Conservation (phyloP, 2,113 vertebrate genomes). For the Thunnus thynnus region DNA sequence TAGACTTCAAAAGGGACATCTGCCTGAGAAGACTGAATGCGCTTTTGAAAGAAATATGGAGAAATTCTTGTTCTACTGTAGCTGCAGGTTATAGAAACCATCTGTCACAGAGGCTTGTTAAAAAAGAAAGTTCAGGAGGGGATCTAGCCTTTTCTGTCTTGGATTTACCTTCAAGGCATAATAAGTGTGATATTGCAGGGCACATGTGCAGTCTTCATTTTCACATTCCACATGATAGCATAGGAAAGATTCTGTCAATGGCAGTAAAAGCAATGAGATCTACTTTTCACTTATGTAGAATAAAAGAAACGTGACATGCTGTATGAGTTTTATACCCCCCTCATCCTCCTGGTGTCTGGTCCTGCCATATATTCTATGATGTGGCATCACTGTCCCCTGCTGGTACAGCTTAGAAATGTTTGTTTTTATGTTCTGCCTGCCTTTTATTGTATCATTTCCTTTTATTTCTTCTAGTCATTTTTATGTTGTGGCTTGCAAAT, state of each 20-base stretch:
- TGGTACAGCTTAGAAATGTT: constrained; percentile 22
- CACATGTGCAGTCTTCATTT: constrained; percentile 22
- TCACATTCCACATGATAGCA: constrained; percentile 24
- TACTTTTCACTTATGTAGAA: background rate
- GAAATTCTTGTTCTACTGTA: constrained; percentile 6
- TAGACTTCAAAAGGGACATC: constrained; percentile 16
- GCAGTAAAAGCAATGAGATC: background rate
- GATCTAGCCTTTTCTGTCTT: constrained; percentile 28
- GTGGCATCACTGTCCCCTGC: constrained; percentile 63
- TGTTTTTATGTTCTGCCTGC: background rate
- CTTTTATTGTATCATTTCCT: background rate
- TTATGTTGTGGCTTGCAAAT: background rate
- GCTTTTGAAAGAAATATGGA: background rate
- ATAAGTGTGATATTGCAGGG: background rate
- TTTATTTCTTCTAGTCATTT: background rate
- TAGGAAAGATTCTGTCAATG: too few species aligned
- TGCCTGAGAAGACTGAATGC: background rate
- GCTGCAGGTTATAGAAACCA: constrained; percentile 53
- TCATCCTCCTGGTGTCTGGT: background rate
- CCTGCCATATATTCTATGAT: background rate
- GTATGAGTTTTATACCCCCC: constrained; percentile 21
- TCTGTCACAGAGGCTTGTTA: constrained; percentile 52
- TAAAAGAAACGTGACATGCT: background rate
- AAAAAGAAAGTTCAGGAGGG: constrained; percentile 27
- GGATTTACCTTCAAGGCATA: constrained; percentile 24